Percentiles rank a stretch among this genome's conserved stretches.
These are phyloP conservation scores for Gastrophryne carolinensis DNA, from an alignment of 2,797 vertebrate species.

Conservation along the genomic window DNA sequence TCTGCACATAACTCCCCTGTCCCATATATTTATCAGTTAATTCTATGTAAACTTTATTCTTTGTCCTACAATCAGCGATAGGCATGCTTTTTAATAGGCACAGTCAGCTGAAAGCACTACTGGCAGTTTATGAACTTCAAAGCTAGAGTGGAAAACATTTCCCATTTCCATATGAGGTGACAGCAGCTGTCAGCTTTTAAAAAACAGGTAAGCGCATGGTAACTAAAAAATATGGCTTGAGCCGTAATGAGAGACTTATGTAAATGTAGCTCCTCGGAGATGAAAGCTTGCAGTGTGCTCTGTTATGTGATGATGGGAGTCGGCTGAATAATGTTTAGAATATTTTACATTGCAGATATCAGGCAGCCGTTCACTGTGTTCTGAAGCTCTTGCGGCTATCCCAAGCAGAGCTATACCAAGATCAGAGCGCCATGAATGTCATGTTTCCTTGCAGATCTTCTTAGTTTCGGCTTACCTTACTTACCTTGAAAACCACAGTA, in stretches of 20 bases:
- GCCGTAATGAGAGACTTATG: background rate
- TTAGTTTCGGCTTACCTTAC: too few species aligned
- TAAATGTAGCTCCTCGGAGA: background rate
- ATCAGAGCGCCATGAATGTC: background rate
- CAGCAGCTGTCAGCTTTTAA: conserved; percentile 7
- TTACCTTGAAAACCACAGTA: too few species aligned
- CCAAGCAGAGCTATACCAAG: background rate
- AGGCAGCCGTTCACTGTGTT: too few species aligned
- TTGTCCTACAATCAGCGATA: conserved; percentile 6
- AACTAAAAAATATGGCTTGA: conserved; percentile 6
- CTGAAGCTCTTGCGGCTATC: too few species aligned
- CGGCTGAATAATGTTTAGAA: background rate
- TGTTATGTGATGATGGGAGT: background rate
- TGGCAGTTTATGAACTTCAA: background rate
- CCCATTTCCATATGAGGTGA: conserved; percentile 2
- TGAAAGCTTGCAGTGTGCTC: background rate
- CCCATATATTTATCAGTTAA: background rate
- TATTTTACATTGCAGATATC: background rate
- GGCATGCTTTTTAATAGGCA: background rate
- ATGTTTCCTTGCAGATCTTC: background rate
- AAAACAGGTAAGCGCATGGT: background rate
- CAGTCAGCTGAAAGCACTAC: background rate
- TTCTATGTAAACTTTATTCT: background rate
- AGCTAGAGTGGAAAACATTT: background rate
- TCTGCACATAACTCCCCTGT: conserved; percentile 2